Percentiles rank a stretch among this genome's conserved stretches.
phyloP scores from a whole-genome alignment of 1,140 invertebrate genomes.

The Drosophila nigrodunni region DNA sequence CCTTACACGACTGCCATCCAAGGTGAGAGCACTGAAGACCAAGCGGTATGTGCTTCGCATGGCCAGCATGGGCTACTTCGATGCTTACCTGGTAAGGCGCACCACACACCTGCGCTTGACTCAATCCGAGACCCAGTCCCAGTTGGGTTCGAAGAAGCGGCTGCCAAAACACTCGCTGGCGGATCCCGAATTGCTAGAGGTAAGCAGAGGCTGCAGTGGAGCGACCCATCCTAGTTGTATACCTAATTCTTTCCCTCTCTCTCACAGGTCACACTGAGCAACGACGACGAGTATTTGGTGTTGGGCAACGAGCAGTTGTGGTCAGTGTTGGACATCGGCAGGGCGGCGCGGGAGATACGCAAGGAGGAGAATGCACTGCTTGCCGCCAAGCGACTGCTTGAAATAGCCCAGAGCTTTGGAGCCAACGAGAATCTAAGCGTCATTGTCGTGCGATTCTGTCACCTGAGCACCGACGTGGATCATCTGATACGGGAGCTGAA shows the following conservation, averaged over 20 bases:
- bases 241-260: neutral
- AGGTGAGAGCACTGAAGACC: slow-evolving; percentile 79
- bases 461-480: slow-evolving; percentile 88
- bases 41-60: slow-evolving; percentile 88
- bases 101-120: slow-evolving; percentile 65
- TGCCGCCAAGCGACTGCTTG: slow-evolving; percentile 92
- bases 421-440: slow-evolving; percentile 92
- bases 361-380: slow-evolving; percentile 90
- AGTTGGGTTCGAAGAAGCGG: slow-evolving; percentile 14
- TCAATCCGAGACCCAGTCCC: slow-evolving; percentile 10
- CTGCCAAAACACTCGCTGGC: slow-evolving; percentile 84
- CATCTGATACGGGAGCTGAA: slow-evolving; percentile 90
- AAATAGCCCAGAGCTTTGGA: slow-evolving; percentile 92
- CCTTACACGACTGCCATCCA: slow-evolving; percentile 86
- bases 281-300: slow-evolving; percentile 92
- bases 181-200: slow-evolving; percentile 91
- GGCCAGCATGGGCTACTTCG: slow-evolving; percentile 90
- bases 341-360: slow-evolving; percentile 90
- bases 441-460: slow-evolving; percentile 89
- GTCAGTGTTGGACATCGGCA: slow-evolving; percentile 90
- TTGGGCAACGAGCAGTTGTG: slow-evolving; percentile 92
- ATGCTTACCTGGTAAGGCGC: slow-evolving; percentile 87
- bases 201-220: neutral
- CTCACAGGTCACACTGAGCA: slow-evolving; percentile 87
- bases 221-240: too few species aligned